Percentiles rank a stretch among this genome's conserved stretches.
These are phyloP conservation scores for Heliconius aoede DNA, from an alignment of 2,888 invertebrate genomes.

Conservation along the genomic window DNA sequence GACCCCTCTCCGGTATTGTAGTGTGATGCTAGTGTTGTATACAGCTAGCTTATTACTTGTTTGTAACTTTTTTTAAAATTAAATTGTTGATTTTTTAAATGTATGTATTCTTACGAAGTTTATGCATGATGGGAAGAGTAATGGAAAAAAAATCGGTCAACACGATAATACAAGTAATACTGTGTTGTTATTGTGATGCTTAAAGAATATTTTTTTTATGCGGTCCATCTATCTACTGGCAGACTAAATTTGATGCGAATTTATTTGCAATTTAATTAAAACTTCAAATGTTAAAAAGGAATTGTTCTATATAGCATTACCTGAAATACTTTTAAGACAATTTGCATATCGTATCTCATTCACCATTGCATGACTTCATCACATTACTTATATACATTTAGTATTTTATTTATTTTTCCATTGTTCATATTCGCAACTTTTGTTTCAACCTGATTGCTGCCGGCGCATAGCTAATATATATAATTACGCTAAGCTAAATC, in stretches of 20 bases:
- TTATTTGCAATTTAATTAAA: too few species aligned
- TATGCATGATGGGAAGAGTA: too few species aligned
- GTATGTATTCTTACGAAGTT: neutral
- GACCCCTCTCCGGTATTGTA: conserved; percentile 66
- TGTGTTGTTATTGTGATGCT: too few species aligned
- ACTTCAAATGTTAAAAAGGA: neutral
- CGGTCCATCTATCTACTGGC: too few species aligned
- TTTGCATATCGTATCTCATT: neutral
- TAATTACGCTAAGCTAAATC: too few species aligned
- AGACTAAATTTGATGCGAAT: too few species aligned
- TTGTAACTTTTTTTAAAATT: neutral
- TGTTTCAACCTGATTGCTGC: neutral
- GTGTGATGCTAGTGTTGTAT: neutral
- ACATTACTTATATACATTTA: neutral
- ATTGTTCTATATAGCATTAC: neutral
- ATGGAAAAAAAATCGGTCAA: too few species aligned
- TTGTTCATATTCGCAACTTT: neutral
- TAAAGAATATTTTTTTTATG: too few species aligned
- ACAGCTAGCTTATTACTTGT: neutral
- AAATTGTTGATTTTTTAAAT: neutral
- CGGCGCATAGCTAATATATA: too few species aligned
- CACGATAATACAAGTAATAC: too few species aligned
- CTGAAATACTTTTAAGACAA: neutral
- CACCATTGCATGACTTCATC: conserved; percentile 12
- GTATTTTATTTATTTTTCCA: conserved; percentile 10